Evolutionary conservation across 2,797 vertebrate genomes (phyloP), one percentile per base, ranked within the genome.

Genomic region (Sebastes itinus): DNA sequence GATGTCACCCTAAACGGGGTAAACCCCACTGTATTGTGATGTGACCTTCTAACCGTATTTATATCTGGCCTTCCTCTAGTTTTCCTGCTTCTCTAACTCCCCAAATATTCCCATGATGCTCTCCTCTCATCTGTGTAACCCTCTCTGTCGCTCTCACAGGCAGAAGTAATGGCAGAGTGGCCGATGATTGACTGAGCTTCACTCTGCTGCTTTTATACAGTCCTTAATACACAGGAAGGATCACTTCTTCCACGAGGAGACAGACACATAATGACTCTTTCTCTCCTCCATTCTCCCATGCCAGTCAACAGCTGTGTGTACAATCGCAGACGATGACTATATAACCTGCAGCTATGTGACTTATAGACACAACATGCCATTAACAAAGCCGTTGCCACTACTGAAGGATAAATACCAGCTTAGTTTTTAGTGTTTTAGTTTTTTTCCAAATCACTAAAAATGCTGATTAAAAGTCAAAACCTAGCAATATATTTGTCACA

Each of bases 1-100:
- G 87, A 93, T 80, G 86, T 93, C 84, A 90, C 49, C 49, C 61
- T 77, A 62, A 86, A 72, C 22, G 3, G 75, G 32, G 20, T 59
- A 82, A 88, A 64, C 35, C 64, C 73, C 27, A 9, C n/a, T 70
- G 32, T 62, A 52, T 27, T 82, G 75, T 32, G 70, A 81, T 74
- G 35, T 85, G 84, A 91, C 89, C 90, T 82, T 28, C 25, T 80
- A 58, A 28, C 77, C 68, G 49, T 61, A 54, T 81, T 84, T 75
- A 66, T 78, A 80, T 85, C n/a, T 78, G 22, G 52, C 58, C 64
- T 71, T 87, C 69, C 81, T 88, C 25, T 62, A 6, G 66, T 67
- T 78, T 75, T 85, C 52, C 80, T 68, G 55, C 54, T 68, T 67
- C 58, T 70, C 35, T 58, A 75, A 38, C 78, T 38, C 25, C 16